phyloP scores from a whole-genome alignment of 2,113 vertebrate genomes.

The Notarius lentiginosus region DNA sequence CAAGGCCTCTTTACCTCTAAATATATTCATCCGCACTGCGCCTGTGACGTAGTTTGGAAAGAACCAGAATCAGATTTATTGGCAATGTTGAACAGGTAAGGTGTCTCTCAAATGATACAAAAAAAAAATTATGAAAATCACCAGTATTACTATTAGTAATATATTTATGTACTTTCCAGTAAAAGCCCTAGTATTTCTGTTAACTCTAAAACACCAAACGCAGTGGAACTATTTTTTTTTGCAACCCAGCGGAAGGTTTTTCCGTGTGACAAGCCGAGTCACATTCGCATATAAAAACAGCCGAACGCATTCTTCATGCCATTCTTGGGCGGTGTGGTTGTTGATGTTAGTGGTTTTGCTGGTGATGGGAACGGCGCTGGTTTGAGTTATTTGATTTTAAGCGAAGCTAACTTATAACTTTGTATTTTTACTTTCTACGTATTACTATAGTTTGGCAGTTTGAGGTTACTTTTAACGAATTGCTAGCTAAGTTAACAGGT shows the following conservation, averaged over 20 bases:
- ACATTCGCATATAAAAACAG: conserved; percentile 56
- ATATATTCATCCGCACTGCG: conserved; percentile 61
- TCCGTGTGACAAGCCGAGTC: background rate
- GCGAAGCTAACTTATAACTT: background rate
- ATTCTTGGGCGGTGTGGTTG: background rate
- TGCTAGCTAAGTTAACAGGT: background rate
- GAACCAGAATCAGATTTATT: no score
- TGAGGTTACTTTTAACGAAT: background rate
- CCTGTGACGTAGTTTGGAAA: conserved; percentile 61
- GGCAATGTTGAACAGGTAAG: no score
- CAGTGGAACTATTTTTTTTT: conserved; percentile 53
- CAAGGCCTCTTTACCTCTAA: conserved; percentile 30
- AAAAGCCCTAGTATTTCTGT: background rate
- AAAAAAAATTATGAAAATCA: background rate
- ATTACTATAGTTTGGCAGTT: background rate
- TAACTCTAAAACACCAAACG: no score
- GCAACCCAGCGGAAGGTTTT: conserved; percentile 55
- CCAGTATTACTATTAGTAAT: background rate
- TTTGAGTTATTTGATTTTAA: background rate
- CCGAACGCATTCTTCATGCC: rapidly evolving
- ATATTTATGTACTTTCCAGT: background rate
- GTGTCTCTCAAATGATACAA: no score
- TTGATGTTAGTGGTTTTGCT: rapidly evolving
- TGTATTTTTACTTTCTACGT: no score
- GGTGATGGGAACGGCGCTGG: background rate